Base-by-base conservation (phyloP, 2,888 invertebrate species). In the Ornithoptera priamus region DNA sequence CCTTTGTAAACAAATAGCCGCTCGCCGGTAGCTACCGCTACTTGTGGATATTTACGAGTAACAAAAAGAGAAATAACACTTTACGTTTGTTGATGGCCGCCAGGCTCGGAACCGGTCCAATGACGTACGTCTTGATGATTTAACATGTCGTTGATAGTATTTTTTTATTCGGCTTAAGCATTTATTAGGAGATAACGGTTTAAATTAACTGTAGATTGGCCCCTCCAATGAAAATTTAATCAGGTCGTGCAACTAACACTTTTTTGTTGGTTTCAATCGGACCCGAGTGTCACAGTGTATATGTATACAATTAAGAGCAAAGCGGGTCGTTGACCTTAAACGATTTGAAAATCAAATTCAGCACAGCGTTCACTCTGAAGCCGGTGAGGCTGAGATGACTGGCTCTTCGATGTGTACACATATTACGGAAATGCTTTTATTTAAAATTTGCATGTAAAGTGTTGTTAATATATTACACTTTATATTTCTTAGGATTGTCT, bases 201-300 rank as follows among this genome's bases (percentile, higher is more conserved):
- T 3, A 62, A 62, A 69, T 65, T 69, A 65, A 69, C 65, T 57
- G 65, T 69, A 61, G 46, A 65, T n/a, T 30, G 30, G 58, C 24
- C 24, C 24, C 30, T 15, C 20, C 12, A 15, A 5, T 7, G 59
- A 56, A 56, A 56, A 56, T 56, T 56, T 56, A 56, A 56, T 56
- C 15, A 46, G 46, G 46, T 46, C 46, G 46, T 46, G 46, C 17
- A 46, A 46, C 46, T 46, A 12, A 61, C 61, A 42, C 12, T 61
- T 18, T 61, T 61, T 42, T 10, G 20, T 42, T n/a, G 61, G 20
- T 61, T 61, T 61, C n/a, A n/a, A 61, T 3, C 42, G 20, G 42
- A 6, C 8, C 42, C 42, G 46, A 15, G 46, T 46, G 46, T 15
- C 15, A 12, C 42, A 15, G 46, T 46, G 46, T 12, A 15, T 46